Evolutionary conservation across 2,113 vertebrate genomes (phyloP).

Genomic region (Neomonachus schauinslandi): DNA sequence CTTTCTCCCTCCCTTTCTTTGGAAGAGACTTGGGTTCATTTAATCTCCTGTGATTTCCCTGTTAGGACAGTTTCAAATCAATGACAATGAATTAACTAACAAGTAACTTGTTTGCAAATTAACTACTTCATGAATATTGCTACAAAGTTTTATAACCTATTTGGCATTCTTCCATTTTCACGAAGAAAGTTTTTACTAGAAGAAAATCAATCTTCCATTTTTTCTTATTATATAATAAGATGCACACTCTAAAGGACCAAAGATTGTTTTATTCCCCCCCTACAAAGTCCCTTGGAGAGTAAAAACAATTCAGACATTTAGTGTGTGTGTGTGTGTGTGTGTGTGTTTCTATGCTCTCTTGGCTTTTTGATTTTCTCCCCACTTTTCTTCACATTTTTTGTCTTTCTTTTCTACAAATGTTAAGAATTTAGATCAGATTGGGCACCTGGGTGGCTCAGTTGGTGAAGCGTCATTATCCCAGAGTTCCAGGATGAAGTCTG

Average conservation of each 20-base stretch:
- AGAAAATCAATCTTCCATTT: slow-evolving; percentile 55
- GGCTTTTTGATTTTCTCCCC: not conserved
- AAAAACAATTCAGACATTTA: not conserved
- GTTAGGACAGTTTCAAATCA: slow-evolving; percentile 52
- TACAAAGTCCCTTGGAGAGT: not conserved
- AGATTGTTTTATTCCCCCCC: not conserved
- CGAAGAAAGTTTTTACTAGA: slow-evolving; percentile 52
- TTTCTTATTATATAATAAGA: not conserved
- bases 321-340: not conserved
- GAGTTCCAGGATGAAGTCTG: too few species aligned
- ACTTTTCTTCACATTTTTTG: not conserved
- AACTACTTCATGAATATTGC: slow-evolving; percentile 57
- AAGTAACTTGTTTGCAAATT: slow-evolving; percentile 58
- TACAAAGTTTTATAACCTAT: slow-evolving; percentile 49
- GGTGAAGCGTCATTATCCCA: too few species aligned
- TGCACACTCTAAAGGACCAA: not conserved
- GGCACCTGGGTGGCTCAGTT: too few species aligned
- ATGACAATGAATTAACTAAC: slow-evolving; percentile 45
- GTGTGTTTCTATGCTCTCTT: not conserved
- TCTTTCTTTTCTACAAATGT: not conserved
- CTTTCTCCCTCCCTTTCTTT: not conserved
- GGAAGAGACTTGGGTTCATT: not conserved
- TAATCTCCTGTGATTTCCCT: slow-evolving; percentile 45
- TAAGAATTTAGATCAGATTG: slow-evolving; percentile 9
- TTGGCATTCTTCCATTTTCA: slow-evolving; percentile 62